Base-by-base conservation (phyloP, 2,888 invertebrate species). In the Polyploca ridens region DNA sequence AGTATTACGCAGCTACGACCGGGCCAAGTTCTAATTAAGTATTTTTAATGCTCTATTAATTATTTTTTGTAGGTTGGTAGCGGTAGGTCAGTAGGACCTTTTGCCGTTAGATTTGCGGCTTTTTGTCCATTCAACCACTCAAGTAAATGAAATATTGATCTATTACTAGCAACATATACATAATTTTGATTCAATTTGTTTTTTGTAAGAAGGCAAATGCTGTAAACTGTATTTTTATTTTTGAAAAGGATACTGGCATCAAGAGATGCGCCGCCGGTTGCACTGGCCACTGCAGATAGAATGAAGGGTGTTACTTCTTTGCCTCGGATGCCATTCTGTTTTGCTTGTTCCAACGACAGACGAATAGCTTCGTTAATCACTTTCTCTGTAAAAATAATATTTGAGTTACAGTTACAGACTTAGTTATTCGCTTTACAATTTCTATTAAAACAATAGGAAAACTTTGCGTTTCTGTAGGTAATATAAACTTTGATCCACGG, bases 301-400 rank as follows among this genome's bases (percentile, higher is more conserved):
- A 99, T 94, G 89, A 97, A 99, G 1, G 99, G 99, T 0, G 99
- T 99, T 10, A 99, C 96, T 76, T 97, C 96, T 90, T 98, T 99
- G 2, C 99, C 99, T 5, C 80, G 84, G 59, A 99, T 95, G 1
- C 95, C 95, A 65, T 93, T 90, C 46, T 82, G 76, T 69, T 94
- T 88, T 0, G 97, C 97, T 75, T 96, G 94, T 62, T 89, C 76
- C 63, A 98, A 87, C 19, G 98, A 97, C 66, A 93, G 83, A 68
- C 95, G 87, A 77, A 99, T 98, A 10, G 96, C 97, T 11, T 86
- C 84, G 79, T 97, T 96, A 70, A 97, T 95, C 66, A 95, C 85
- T 1, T 89, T 81, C 73, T 95, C 95, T 94, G 86, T 67, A 75
- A 70, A 67, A 62, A 62, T 57, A 58, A 64, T 13, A 19, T 46